These are phyloP conservation scores for Gallinago solitaria DNA, from an alignment of 2,797 vertebrate genomes.

Conservation along the genomic window DNA sequence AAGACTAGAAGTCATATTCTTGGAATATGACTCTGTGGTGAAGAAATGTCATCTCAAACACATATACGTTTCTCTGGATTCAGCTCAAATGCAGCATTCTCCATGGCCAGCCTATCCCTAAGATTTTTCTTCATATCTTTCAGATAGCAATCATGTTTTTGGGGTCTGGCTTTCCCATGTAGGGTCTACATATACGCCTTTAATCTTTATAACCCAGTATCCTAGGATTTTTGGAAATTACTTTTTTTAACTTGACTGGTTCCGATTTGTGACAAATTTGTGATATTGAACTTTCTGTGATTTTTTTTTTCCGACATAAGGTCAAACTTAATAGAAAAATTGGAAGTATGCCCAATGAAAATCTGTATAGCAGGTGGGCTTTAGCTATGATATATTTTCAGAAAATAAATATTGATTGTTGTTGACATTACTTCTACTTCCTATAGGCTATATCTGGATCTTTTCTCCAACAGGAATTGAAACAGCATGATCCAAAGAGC, in stretches of 20 bases:
- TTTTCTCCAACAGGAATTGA: not conserved
- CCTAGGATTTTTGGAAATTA: not conserved
- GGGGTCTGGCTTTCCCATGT: not conserved
- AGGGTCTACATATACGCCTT: not conserved
- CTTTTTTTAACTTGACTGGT: not conserved
- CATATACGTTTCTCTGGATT: not conserved
- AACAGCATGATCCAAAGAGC: not conserved
- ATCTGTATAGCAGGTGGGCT: not conserved
- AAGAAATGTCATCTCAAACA: not conserved
- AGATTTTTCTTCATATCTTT: not conserved
- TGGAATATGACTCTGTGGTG: not conserved
- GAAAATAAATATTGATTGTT: not conserved
- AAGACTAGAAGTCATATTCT: not conserved
- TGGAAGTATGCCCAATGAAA: conserved; percentile 42
- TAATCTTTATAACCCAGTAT: not conserved
- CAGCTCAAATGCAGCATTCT: not conserved
- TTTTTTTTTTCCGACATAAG: not conserved
- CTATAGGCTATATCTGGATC: not conserved
- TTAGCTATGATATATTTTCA: not conserved
- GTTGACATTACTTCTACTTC: conserved; percentile 1
- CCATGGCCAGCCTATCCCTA: not conserved
- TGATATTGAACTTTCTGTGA: not conserved
- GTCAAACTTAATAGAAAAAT: conserved; percentile 38
- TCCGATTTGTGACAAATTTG: not conserved
- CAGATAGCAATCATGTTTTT: not conserved